Evolutionary conservation across 2,113 vertebrate species (phyloP).

Genomic region (Callionymus lyra): DNA sequence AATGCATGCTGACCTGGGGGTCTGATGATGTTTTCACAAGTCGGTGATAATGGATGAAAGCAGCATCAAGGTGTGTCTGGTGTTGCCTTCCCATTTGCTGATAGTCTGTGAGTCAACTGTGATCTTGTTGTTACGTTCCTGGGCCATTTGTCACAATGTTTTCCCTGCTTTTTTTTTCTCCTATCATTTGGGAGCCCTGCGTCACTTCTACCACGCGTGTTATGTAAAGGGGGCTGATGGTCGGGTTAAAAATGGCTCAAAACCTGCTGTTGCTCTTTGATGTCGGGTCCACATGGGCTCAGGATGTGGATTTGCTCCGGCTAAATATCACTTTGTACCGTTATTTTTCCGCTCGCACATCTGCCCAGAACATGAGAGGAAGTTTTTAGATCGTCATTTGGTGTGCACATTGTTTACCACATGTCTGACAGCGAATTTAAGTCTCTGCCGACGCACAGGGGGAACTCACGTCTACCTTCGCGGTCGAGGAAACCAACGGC

Average conservation of each 20-base stretch:
- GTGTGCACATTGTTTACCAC: constrained; percentile 30
- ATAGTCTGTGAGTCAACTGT: too few relatives aligned
- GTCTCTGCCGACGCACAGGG: neutral
- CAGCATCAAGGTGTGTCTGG: too few relatives aligned
- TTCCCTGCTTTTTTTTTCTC: too few relatives aligned
- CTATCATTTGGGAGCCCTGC: too few relatives aligned
- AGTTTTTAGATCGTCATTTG: constrained; percentile 43
- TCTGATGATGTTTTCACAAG: too few relatives aligned
- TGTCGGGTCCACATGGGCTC: constrained; percentile 51
- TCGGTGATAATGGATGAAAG: too few relatives aligned
- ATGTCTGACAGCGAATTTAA: neutral
- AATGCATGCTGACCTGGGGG: too few relatives aligned
- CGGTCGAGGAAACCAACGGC: too few relatives aligned
- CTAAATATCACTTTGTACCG: constrained; percentile 37
- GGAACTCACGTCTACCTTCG: neutral
- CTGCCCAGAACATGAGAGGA: constrained; percentile 49
- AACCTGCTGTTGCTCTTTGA: constrained; percentile 48
- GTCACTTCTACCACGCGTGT: neutral
- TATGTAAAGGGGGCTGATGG: constrained; percentile 5
- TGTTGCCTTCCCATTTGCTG: too few relatives aligned
- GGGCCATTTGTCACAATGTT: too few relatives aligned
- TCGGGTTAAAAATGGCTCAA: constrained; percentile 24
- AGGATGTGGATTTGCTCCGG: constrained; percentile 54
- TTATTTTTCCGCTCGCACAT: constrained; percentile 39
- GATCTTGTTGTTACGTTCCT: too few relatives aligned